These are phyloP conservation scores for Neoascia interrupta DNA, from an alignment of 2,888 invertebrate species.

Conservation along the genomic window DNA sequence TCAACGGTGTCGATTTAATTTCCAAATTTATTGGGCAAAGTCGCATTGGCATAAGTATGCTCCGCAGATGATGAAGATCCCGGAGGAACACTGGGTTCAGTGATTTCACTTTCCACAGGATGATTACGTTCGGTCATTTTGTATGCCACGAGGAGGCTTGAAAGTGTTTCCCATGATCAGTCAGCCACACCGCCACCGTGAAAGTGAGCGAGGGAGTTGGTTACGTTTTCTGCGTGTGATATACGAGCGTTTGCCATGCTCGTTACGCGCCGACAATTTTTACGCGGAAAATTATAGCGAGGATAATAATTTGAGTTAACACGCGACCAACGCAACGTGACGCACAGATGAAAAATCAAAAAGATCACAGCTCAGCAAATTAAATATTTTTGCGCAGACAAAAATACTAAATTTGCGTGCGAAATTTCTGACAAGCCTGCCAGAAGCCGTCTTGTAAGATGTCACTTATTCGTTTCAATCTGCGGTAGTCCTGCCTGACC, in stretches of 20 bases:
- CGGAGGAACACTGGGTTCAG: slow-evolving; percentile 30
- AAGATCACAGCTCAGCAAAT: slow-evolving; percentile 42
- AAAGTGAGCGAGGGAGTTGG: slow-evolving; percentile 37
- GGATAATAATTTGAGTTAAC: slow-evolving; percentile 46
- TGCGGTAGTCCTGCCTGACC: background rate
- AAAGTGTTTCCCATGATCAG: no score
- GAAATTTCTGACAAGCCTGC: slow-evolving; percentile 8
- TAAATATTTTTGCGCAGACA: slow-evolving; percentile 4
- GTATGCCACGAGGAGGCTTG: no score
- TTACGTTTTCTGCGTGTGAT: slow-evolving; percentile 53
- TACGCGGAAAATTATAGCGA: slow-evolving; percentile 44
- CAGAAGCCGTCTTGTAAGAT: slow-evolving; percentile 24
- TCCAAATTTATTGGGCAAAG: slow-evolving; percentile 37
- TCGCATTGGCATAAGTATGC: slow-evolving; percentile 55
- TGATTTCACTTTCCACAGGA: slow-evolving; percentile 56
- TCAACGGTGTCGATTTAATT: slow-evolving; percentile 20
- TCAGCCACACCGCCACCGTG: slow-evolving; percentile 21
- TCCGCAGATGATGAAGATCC: slow-evolving; percentile 2
- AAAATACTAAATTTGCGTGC: slow-evolving; percentile 48
- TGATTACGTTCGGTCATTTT: slow-evolving; percentile 30
- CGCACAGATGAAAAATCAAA: slow-evolving; percentile 46
- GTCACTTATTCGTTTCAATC: no score
- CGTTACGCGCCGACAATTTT: slow-evolving; percentile 15
- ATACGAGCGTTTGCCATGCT: slow-evolving; percentile 61
- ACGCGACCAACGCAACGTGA: slow-evolving; percentile 12